phyloP scores from a whole-genome alignment of 2,797 vertebrate genomes.

The Telmatherina bonti region DNA sequence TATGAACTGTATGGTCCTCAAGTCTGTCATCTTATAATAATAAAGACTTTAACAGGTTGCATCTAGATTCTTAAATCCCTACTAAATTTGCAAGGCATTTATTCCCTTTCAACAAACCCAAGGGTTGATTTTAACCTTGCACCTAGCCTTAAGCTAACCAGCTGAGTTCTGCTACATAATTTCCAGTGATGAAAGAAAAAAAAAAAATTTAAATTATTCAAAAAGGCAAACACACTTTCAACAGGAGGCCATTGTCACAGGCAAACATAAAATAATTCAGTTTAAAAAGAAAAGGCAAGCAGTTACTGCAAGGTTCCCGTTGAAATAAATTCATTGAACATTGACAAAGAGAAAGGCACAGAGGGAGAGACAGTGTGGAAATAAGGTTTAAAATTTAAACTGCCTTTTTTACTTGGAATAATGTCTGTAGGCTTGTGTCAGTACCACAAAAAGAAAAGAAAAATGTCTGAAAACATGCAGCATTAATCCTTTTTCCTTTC shows the following conservation, averaged over 20 bases:
- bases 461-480: slow-evolving; percentile 31
- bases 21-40: neutral
- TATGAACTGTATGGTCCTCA: too few relatives aligned
- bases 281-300: slow-evolving; percentile 29
- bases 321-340: slow-evolving; percentile 48
- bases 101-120: neutral
- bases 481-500: slow-evolving; percentile 43
- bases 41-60: neutral
- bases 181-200: slow-evolving; percentile 33
- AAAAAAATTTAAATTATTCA: slow-evolving; percentile 31
- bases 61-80: neutral
- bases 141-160: neutral
- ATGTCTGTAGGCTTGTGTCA: slow-evolving; percentile 35
- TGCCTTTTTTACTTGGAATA: slow-evolving; percentile 39
- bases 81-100: neutral
- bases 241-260: slow-evolving; percentile 33
- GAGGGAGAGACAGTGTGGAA: slow-evolving; percentile 32
- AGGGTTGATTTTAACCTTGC: too few relatives aligned
- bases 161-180: neutral
- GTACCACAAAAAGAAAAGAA: slow-evolving; percentile 1
- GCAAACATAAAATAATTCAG: slow-evolving; percentile 43
- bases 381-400: slow-evolving; percentile 33
- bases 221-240: slow-evolving; percentile 21
- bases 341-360: slow-evolving; percentile 16
- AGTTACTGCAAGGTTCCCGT: slow-evolving; percentile 47